Evolutionary conservation across 2,113 vertebrate genomes (phyloP), one percentile per base, ranked within the genome.

Genomic region (Larimichthys polyactis): DNA sequence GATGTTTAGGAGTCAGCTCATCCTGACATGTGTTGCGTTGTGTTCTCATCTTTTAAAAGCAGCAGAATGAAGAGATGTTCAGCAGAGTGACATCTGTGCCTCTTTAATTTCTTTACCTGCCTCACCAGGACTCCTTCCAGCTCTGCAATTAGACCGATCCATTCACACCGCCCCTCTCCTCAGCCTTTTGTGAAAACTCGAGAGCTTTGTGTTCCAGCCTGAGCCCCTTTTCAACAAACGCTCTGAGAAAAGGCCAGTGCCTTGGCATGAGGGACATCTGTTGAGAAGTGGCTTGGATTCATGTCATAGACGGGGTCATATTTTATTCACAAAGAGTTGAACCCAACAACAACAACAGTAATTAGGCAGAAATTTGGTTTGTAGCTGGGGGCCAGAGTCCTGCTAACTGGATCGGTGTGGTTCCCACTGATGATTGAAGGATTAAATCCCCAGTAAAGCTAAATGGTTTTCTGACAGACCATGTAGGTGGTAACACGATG

Each of bases 191-290:
- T 90, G 67, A 78, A 15, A 72, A 54, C 85, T 75, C 36, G 3
- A 77, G 79, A 65, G 67, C 83, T 90, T 91, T 91, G 86, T 93
- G 82, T 85, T 85, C 74, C 80, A 87, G 87, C 87, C 86, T 76
- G 82, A 87, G 86, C 87, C 82, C 67, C 82, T 85, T 89, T 89
- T 90, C 82, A 93, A 58, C 60, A 19, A 11, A 58, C 52, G 8
- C 78, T 64, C 59, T 73, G 82, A 84, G 85, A 85, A 86, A 83
- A 81, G 76, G 77, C 84, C 79, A 46, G 32, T 63, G 71, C 86
- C 88, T 82, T 73, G 58, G 82, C 65, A 77, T 81, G 74, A 83
- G 84, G 79, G 88, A 93, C 92, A 90, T 94, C 88, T 93, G 92
- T 90, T 89, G 67, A 91, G 73, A 88, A 90, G 89, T 75, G 85